Conservation (phyloP, 2,888 invertebrate species). For the Embidobia sp. region DNA sequence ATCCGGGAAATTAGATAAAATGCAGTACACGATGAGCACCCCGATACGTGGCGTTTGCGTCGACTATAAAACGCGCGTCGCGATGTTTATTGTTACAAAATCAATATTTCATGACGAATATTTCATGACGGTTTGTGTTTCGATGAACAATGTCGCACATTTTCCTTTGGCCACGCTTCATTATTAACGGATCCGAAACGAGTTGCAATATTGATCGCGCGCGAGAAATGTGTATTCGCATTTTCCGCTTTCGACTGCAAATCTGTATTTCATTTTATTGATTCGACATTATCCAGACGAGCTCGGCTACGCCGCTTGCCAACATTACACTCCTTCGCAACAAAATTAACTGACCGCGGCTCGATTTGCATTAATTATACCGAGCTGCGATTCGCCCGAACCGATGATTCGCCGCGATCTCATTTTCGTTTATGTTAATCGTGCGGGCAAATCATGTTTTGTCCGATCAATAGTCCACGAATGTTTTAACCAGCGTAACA, state of each 20-base stretch:
- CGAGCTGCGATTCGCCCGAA: neutral
- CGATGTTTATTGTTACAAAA: slow-evolving; percentile 25
- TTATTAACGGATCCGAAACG: slow-evolving; percentile 39
- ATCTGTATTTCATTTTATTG: slow-evolving; percentile 41
- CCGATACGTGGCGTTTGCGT: neutral
- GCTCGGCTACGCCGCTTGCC: neutral
- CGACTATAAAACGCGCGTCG: neutral
- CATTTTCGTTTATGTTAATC: no score
- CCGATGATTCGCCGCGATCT: no score
- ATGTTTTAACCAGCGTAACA: neutral
- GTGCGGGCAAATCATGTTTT: neutral
- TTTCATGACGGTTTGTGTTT: neutral
- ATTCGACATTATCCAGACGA: slow-evolving; percentile 11
- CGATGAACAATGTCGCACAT: slow-evolving; percentile 23
- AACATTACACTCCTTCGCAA: neutral
- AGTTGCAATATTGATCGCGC: slow-evolving; percentile 51
- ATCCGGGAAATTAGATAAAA: no score
- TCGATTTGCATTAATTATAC: neutral
- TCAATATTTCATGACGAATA: slow-evolving; percentile 23
- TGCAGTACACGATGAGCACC: no score
- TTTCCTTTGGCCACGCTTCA: slow-evolving; percentile 4
- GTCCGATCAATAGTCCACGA: neutral
- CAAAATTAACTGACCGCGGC: neutral
- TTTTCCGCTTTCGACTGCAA: slow-evolving; percentile 44
- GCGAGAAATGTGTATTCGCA: slow-evolving; percentile 33